Percentiles rank a stretch among this genome's conserved stretches.
These are phyloP conservation scores for Sphecodes monilicornis DNA, from an alignment of 2,888 invertebrate genomes.

Conservation along the genomic window DNA sequence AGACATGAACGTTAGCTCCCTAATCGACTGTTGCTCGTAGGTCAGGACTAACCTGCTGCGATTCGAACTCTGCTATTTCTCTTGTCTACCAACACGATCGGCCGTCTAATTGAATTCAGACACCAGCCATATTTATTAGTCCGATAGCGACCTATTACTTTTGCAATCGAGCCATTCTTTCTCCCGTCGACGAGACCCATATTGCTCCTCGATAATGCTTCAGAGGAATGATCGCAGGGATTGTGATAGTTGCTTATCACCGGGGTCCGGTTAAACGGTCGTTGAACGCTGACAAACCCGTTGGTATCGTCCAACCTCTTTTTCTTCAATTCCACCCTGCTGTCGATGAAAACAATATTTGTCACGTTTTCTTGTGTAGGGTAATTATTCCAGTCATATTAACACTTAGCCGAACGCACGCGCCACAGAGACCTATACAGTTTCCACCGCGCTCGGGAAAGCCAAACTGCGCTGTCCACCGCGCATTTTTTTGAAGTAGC, in stretches of 20 bases:
- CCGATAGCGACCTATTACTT: constrained; percentile 11
- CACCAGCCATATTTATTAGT: background rate
- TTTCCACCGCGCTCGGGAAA: no score
- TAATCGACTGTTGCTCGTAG: constrained; percentile 43
- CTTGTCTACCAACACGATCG: constrained; percentile 13
- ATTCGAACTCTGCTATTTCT: constrained; percentile 21
- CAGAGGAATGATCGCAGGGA: background rate
- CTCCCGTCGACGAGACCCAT: background rate
- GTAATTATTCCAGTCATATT: no score
- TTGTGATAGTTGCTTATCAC: constrained; percentile 11
- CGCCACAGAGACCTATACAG: no score
- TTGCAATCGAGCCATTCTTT: background rate
- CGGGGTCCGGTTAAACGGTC: background rate
- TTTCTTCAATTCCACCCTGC: background rate
- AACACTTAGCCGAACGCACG: no score
- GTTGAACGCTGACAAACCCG: background rate
- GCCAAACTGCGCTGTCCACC: no score
- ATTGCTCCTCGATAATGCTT: background rate
- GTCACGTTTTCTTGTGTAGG: background rate
- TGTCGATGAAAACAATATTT: background rate
- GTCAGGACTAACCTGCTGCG: constrained; percentile 55
- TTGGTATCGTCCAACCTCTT: background rate
- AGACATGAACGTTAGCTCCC: constrained; percentile 43
- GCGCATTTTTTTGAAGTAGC: no score
- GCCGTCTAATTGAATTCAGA: background rate